Percentiles rank a stretch among this genome's conserved stretches.
These are phyloP conservation scores for Chiroxiphia lanceolata DNA, from an alignment of 2,797 vertebrate species.

Conservation along the genomic window DNA sequence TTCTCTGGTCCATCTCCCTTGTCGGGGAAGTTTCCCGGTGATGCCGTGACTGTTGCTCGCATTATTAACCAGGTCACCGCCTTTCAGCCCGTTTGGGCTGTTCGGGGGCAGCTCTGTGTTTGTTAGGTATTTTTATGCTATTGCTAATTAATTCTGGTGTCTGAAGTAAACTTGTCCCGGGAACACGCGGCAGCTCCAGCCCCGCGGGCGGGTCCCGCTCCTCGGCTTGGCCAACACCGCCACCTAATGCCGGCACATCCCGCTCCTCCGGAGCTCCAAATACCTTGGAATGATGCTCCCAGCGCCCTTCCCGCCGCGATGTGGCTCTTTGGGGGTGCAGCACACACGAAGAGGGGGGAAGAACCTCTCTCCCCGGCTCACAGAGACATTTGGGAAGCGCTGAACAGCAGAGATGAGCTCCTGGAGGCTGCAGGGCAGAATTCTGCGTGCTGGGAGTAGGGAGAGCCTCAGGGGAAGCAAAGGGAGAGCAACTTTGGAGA, in stretches of 20 bases:
- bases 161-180: accelerated
- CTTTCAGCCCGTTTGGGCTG: background rate
- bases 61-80: background rate
- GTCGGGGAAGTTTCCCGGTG: accelerated
- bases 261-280: background rate
- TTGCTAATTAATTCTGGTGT: background rate
- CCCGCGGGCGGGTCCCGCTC: background rate
- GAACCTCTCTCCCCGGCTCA: accelerated
- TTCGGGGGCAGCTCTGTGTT: background rate
- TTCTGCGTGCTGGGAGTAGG: accelerated
- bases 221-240: background rate
- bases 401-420: accelerated
- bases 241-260: background rate
- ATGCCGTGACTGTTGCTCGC: accelerated
- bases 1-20: background rate
- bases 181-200: background rate
- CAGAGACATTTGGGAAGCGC: accelerated
- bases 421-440: background rate
- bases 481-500: too few relatives aligned
- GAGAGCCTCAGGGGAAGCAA: background rate
- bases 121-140: background rate
- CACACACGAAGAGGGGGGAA: accelerated
- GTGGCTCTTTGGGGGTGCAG: too few relatives aligned
- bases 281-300: background rate
- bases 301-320: background rate